phyloP scores from a whole-genome alignment of 1,140 invertebrate genomes.

The Drosophila equinoxialis region DNA sequence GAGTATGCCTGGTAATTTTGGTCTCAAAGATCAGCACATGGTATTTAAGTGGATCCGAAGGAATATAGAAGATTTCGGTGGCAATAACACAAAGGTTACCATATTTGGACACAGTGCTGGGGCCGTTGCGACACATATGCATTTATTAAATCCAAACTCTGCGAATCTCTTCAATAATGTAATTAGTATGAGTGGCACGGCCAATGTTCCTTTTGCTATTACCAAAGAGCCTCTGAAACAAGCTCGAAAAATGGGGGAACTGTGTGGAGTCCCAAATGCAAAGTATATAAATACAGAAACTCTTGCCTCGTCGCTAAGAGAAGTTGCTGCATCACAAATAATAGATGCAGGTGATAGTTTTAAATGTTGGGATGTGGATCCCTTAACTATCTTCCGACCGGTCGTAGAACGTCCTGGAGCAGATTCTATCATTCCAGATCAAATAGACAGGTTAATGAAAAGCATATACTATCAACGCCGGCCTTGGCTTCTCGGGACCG shows the following conservation, averaged over 20 bases:
- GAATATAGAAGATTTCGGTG: constrained; percentile 69
- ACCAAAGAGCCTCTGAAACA: constrained; percentile 82
- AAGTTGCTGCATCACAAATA: constrained; percentile 64
- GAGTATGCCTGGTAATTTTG: constrained; percentile 84
- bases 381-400: constrained; percentile 81
- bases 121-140: constrained; percentile 82
- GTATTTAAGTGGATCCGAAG: constrained; percentile 83
- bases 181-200: constrained; percentile 85
- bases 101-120: constrained; percentile 85
- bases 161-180: constrained; percentile 83
- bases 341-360: constrained; percentile 61
- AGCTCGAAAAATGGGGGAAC: constrained; percentile 58
- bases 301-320: constrained; percentile 73
- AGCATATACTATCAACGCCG: constrained; percentile 69
- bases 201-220: constrained; percentile 85
- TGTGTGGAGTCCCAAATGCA: constrained; percentile 49
- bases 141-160: constrained; percentile 83
- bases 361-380: constrained; percentile 81
- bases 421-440: constrained; percentile 78
- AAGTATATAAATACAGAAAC: constrained; percentile 31
- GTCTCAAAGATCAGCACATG: constrained; percentile 84
- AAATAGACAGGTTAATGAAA: constrained; percentile 42
- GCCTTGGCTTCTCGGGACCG: constrained; percentile 82
- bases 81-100: constrained; percentile 84
- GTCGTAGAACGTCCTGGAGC: constrained; percentile 66